Conservation (phyloP, 2,888 invertebrate genomes). For the Drosophila formosana region DNA sequence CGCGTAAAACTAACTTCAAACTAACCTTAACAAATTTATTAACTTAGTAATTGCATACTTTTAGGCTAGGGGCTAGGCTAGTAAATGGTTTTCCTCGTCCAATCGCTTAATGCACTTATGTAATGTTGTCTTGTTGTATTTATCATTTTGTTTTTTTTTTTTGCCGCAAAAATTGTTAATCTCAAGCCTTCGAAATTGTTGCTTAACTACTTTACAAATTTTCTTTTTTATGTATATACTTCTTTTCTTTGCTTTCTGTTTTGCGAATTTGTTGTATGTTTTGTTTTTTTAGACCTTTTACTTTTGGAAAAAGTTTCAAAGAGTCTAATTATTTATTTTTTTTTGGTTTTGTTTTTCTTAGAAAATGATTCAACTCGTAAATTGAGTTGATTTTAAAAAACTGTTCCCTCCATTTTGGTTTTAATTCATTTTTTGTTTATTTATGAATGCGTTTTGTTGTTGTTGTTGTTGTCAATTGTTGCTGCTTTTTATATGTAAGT, state of each 20-base stretch:
- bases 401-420: slow-evolving; percentile 80
- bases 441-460: slow-evolving; percentile 44
- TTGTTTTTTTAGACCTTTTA: slow-evolving; percentile 9
- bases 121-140: slow-evolving; percentile 30
- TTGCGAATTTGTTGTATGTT: slow-evolving; percentile 13
- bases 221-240: slow-evolving; percentile 19
- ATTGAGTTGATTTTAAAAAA: slow-evolving; percentile 64
- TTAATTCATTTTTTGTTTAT: slow-evolving; percentile 69
- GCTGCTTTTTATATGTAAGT: slow-evolving; percentile 37
- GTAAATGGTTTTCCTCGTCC: slow-evolving; percentile 64
- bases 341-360: slow-evolving; percentile 51
- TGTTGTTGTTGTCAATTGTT: slow-evolving; percentile 56
- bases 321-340: slow-evolving; percentile 4
- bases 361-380: slow-evolving; percentile 59
- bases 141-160: slow-evolving; percentile 4
- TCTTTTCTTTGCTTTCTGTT: slow-evolving; percentile 5
- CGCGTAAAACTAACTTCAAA: slow-evolving; percentile 59
- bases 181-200: slow-evolving; percentile 50
- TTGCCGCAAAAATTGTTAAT: slow-evolving; percentile 45
- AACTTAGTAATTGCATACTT: slow-evolving; percentile 80
- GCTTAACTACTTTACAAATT: slow-evolving; percentile 64
- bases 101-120: slow-evolving; percentile 77
- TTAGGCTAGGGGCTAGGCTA: slow-evolving; percentile 80
- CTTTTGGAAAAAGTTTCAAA: not conserved
- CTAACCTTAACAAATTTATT: slow-evolving; percentile 65